Conservation (phyloP, 2,797 vertebrate genomes). For the Phalanger gymnotis region DNA sequence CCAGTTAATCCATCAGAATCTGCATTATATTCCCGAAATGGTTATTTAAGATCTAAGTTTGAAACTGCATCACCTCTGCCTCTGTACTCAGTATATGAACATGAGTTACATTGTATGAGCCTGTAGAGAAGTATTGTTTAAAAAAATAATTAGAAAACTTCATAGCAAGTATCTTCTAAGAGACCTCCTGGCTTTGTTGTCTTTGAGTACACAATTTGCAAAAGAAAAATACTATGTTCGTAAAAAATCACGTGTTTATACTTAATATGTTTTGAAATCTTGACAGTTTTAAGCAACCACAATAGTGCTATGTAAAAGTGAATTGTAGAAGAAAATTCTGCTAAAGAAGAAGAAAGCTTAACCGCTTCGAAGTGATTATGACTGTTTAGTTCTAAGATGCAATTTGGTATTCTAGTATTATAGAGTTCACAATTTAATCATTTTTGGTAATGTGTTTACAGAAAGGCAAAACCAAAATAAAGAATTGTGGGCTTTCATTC, state of each 20-base stretch:
- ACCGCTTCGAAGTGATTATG: background rate
- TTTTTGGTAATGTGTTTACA: conserved; percentile 35
- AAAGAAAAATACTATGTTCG: background rate
- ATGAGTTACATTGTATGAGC: conserved; percentile 35
- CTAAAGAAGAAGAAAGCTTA: conserved; percentile 42
- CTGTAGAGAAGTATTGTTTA: conserved; percentile 12
- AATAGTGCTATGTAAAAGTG: background rate
- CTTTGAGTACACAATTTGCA: background rate
- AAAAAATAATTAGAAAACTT: background rate
- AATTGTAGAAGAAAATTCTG: conserved; percentile 2
- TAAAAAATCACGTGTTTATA: conserved; percentile 36
- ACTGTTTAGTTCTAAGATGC: conserved; percentile 28
- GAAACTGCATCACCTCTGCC: conserved; percentile 10
- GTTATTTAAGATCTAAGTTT: conserved; percentile 49
- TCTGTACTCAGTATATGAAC: conserved; percentile 17
- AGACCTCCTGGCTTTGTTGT: conserved; percentile 11
- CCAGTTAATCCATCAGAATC: conserved; percentile 28
- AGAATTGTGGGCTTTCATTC: conserved; percentile 33
- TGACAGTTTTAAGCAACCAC: conserved; percentile 9
- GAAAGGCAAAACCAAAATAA: conserved; percentile 42
- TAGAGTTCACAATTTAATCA: conserved; percentile 21
- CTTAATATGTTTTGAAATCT: conserved; percentile 38
- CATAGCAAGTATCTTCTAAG: conserved; percentile 29
- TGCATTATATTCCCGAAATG: conserved; percentile 25
- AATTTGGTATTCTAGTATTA: conserved; percentile 18